Percentiles rank a stretch among this genome's conserved stretches.
Evolutionary conservation across 2,888 invertebrate genomes (phyloP).

Genomic region (Lasioglossum zephyrum): DNA sequence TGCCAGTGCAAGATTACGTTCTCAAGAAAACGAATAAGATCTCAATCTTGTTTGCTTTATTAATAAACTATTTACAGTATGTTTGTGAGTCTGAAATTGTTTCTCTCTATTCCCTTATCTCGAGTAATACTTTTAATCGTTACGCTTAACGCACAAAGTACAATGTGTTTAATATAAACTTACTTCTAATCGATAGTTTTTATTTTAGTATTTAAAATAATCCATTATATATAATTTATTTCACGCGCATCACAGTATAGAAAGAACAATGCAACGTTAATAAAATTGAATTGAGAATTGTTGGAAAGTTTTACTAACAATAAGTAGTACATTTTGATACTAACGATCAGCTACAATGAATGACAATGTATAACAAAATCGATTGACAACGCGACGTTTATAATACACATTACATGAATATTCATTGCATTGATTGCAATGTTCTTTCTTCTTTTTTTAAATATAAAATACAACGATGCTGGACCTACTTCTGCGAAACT

Average conservation of each 20-base stretch:
- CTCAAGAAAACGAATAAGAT: slow-evolving; percentile 98
- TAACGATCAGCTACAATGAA: not conserved
- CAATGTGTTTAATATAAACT: not conserved
- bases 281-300: slow-evolving; percentile 12
- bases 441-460: slow-evolving; percentile 35
- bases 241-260: slow-evolving; percentile 24
- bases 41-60: slow-evolving; percentile 62
- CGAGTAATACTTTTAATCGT: slow-evolving; percentile 1
- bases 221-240: slow-evolving; percentile 15
- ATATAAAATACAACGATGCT: slow-evolving; percentile 46
- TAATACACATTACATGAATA: slow-evolving; percentile 39
- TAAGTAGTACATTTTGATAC: not conserved
- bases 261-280: slow-evolving; percentile 8
- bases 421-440: slow-evolving; percentile 31
- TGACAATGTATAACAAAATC: slow-evolving; percentile 28
- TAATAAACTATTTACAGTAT: slow-evolving; percentile 67
- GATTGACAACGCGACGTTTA: slow-evolving; percentile 28
- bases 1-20: slow-evolving; percentile 97
- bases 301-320: not conserved
- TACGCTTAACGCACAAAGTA: not conserved
- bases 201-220: slow-evolving; percentile 13
- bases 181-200: not conserved
- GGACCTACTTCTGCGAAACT: slow-evolving; percentile 19
- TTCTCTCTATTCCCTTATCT: slow-evolving; percentile 4
- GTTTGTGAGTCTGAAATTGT: slow-evolving; percentile 4